These are phyloP conservation scores for Julus scandinavius DNA, from an alignment of 2,888 invertebrate species.

Conservation along the genomic window DNA sequence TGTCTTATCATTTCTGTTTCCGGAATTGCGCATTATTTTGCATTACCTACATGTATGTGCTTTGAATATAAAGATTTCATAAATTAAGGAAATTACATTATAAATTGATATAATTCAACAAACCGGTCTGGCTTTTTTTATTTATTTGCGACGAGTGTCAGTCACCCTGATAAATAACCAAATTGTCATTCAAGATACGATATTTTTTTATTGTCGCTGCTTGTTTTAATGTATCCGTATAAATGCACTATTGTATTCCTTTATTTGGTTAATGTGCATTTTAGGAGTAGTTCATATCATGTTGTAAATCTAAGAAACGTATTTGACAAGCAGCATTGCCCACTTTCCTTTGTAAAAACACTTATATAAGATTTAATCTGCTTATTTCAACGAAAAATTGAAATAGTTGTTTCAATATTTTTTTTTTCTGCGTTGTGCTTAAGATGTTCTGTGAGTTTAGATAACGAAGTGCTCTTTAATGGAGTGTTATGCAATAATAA, in stretches of 20 bases:
- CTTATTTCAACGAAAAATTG: not conserved
- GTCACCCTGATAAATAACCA: slow-evolving; percentile 10
- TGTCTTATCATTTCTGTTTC: not conserved
- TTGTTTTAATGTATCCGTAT: not conserved
- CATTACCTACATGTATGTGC: not conserved
- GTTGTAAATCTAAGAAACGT: not conserved
- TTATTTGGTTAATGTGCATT: not conserved
- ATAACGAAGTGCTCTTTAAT: not conserved
- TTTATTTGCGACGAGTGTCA: not conserved
- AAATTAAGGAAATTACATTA: not conserved
- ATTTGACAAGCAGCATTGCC: not conserved
- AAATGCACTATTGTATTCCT: not conserved
- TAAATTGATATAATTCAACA: not conserved
- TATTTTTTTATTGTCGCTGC: not conserved
- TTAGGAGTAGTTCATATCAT: not conserved
- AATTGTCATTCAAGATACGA: not conserved
- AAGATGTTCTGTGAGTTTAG: not conserved
- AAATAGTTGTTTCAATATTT: not conserved
- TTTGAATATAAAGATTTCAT: not conserved
- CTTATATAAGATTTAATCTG: not conserved
- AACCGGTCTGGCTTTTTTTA: not conserved
- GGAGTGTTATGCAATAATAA: slow-evolving; percentile 11
- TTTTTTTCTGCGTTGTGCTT: not conserved
- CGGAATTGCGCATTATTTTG: not conserved
- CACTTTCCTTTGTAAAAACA: not conserved